Evolutionary conservation across 2,113 vertebrate genomes (phyloP).

Genomic region (Atrichornis clamosus): DNA sequence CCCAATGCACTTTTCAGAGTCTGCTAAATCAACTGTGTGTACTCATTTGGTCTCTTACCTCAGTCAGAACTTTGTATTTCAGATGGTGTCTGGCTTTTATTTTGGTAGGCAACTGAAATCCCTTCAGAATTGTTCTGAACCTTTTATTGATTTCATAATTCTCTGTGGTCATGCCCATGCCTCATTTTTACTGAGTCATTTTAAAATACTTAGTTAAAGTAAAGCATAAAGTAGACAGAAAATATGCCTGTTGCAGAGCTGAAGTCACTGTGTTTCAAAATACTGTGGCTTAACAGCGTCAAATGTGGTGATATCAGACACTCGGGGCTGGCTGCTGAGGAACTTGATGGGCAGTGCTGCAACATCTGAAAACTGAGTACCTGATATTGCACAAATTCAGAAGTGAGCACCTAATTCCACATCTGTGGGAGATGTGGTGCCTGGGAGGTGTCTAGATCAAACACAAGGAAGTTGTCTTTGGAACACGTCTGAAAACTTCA

Average conservation of each 20-base stretch:
- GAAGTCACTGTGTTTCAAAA: conserved; percentile 57
- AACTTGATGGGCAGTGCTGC: background rate
- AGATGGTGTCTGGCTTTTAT: conserved; percentile 54
- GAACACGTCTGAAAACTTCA: background rate
- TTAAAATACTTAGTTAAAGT: conserved; percentile 43
- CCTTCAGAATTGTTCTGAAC: conserved; percentile 44
- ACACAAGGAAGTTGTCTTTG: background rate
- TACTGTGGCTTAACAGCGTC: conserved; percentile 7
- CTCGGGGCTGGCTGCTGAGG: background rate
- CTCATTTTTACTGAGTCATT: conserved; percentile 62
- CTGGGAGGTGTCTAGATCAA: background rate
- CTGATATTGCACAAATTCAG: accelerated
- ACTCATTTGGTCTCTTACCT: background rate
- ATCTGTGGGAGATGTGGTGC: background rate
- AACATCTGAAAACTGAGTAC: background rate
- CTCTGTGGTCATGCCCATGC: conserved; percentile 52
- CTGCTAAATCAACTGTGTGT: background rate
- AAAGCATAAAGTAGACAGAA: conserved; percentile 45
- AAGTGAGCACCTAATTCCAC: background rate
- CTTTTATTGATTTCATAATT: conserved; percentile 61
- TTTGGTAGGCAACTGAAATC: conserved; percentile 50
- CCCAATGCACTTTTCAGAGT: background rate
- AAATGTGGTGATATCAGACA: background rate
- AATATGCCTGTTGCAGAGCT: conserved; percentile 8
- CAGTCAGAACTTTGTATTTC: background rate